These are phyloP conservation scores for Meiosimyza decipiens DNA, from an alignment of 2,888 invertebrate genomes.

Conservation along the genomic window DNA sequence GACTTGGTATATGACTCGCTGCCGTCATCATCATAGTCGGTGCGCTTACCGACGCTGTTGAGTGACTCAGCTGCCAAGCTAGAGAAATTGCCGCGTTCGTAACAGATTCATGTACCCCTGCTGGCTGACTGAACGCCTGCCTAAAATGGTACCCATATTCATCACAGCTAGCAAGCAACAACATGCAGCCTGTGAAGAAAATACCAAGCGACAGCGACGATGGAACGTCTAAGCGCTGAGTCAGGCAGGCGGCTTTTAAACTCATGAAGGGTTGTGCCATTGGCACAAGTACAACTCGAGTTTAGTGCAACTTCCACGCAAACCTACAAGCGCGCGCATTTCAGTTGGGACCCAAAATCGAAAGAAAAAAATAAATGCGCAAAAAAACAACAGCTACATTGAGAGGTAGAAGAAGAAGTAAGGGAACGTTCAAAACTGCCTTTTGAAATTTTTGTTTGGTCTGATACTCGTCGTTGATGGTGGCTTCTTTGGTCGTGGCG, in stretches of 20 bases:
- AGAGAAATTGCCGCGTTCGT: conserved; percentile 32
- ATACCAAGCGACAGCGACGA: conserved; percentile 29
- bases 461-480: background rate
- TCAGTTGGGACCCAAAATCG: conserved; percentile 7
- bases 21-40: conserved; percentile 2
- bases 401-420: background rate
- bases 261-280: conserved; percentile 33
- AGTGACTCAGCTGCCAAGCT: conserved; percentile 33
- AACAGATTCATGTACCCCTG: conserved; percentile 28
- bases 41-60: conserved; percentile 17
- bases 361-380: background rate
- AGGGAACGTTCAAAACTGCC: background rate
- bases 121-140: background rate
- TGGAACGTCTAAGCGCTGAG: conserved; percentile 26
- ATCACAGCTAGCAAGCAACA: too few species aligned
- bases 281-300: conserved; percentile 30
- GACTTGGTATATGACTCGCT: conserved; percentile 1
- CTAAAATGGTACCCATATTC: too few species aligned
- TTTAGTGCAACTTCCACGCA: background rate
- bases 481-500: background rate
- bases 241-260: conserved; percentile 12
- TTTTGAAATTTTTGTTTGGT: too few species aligned
- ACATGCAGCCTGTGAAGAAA: conserved; percentile 17
- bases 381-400: too few species aligned
- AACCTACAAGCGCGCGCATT: background rate